Conservation (phyloP, 2,113 vertebrate species). For the Neomonachus schauinslandi region DNA sequence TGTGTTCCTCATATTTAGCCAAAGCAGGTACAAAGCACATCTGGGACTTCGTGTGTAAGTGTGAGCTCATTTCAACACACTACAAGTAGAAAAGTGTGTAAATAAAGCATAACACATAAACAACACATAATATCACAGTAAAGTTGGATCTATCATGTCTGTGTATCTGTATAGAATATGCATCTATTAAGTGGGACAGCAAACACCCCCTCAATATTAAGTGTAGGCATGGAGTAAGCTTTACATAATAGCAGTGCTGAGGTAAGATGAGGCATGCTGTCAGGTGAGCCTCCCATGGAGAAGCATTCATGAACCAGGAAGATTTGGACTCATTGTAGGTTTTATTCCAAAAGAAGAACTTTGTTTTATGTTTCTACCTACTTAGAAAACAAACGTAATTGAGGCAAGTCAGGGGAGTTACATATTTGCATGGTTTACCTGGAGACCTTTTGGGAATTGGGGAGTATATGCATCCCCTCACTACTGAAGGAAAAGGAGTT, state of each 20-base stretch:
- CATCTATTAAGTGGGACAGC: background rate
- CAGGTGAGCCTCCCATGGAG: background rate
- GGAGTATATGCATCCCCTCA: accelerated
- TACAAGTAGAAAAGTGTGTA: background rate
- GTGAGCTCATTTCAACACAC: background rate
- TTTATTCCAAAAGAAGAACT: background rate
- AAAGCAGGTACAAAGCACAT: background rate
- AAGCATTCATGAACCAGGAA: background rate
- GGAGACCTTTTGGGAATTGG: background rate
- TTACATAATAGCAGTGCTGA: background rate
- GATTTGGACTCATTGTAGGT: background rate
- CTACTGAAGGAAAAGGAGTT: background rate
- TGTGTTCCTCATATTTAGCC: background rate
- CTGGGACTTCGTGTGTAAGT: background rate
- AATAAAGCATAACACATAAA: background rate
- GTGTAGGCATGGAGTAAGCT: background rate
- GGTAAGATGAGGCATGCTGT: background rate
- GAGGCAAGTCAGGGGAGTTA: background rate
- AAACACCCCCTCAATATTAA: background rate
- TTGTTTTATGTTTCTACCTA: background rate
- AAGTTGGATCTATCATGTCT: background rate
- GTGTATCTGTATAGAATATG: background rate
- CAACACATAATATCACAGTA: background rate
- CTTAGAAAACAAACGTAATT: background rate
- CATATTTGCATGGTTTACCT: background rate